Evolutionary conservation across 2,888 invertebrate genomes (phyloP).

Genomic region (Eristalis intricaria): DNA sequence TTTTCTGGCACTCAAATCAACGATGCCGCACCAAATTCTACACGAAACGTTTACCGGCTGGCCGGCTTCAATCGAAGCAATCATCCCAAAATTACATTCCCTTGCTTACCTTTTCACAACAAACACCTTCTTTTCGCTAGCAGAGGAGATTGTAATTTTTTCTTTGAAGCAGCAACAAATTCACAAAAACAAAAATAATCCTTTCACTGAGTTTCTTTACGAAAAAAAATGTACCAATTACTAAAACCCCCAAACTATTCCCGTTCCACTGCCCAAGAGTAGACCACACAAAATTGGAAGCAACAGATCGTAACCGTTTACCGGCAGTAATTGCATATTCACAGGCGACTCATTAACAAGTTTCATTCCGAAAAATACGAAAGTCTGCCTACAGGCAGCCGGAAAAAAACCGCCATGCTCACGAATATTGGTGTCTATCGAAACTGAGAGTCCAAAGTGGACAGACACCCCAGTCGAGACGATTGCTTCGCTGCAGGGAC

Average conservation of each 20-base stretch:
- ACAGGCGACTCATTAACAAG: slow-evolving; percentile 10
- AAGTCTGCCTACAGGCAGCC: slow-evolving; percentile 35
- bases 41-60: not conserved
- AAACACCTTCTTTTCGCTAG: not conserved
- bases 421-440: slow-evolving; percentile 55
- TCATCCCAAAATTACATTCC: not conserved
- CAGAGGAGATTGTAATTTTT: not conserved
- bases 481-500: slow-evolving; percentile 1
- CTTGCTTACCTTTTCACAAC: not conserved
- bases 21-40: not conserved
- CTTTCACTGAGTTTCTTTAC: not conserved
- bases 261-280: slow-evolving; percentile 34
- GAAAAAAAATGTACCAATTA: not conserved
- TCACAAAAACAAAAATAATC: not conserved
- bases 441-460: slow-evolving; percentile 55
- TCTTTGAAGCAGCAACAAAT: not conserved
- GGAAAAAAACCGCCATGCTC: slow-evolving; percentile 32
- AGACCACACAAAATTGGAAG: slow-evolving; percentile 30
- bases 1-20: no score
- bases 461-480: slow-evolving; percentile 13
- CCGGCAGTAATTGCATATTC: slow-evolving; percentile 48
- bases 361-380: slow-evolving; percentile 32
- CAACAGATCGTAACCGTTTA: slow-evolving; percentile 44
- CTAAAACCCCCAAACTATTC: not conserved
- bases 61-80: no score